Evolutionary conservation across 2,113 vertebrate species (phyloP).

Genomic region (Corythornis vintsioides): DNA sequence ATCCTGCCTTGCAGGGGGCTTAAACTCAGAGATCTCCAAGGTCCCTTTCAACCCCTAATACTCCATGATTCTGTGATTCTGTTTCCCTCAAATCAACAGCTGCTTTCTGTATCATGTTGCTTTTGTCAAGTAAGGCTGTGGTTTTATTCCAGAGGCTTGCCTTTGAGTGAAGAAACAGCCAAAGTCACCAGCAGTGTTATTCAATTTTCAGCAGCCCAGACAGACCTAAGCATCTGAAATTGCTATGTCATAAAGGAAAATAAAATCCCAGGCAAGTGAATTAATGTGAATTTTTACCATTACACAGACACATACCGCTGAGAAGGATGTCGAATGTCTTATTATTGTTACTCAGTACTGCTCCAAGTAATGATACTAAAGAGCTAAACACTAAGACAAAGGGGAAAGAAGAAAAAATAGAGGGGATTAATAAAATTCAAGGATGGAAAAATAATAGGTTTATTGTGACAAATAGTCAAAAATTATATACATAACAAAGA

Average conservation of each 20-base stretch:
- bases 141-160: conserved; percentile 32
- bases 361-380: conserved; percentile 9
- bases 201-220: conserved; percentile 48
- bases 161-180: conserved; percentile 1
- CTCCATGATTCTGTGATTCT: too few relatives aligned
- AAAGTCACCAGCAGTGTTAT: conserved; percentile 18
- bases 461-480: not conserved
- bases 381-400: conserved; percentile 10
- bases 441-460: not conserved
- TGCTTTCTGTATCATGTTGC: conserved; percentile 1
- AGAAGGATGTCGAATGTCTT: conserved; percentile 15
- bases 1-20: too few relatives aligned
- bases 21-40: too few relatives aligned
- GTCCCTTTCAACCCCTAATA: too few relatives aligned
- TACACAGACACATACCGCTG: not conserved
- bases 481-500: not conserved
- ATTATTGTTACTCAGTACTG: not conserved
- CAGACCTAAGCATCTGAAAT: conserved; percentile 54
- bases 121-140: not conserved
- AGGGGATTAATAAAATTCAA: not conserved
- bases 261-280: conserved; percentile 43
- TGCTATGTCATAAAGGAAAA: conserved; percentile 56
- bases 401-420: not conserved
- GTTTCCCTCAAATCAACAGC: not conserved
- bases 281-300: conserved; percentile 33